phyloP scores from a whole-genome alignment of 2,113 vertebrate species.

The Ancistrus triradiatus region DNA sequence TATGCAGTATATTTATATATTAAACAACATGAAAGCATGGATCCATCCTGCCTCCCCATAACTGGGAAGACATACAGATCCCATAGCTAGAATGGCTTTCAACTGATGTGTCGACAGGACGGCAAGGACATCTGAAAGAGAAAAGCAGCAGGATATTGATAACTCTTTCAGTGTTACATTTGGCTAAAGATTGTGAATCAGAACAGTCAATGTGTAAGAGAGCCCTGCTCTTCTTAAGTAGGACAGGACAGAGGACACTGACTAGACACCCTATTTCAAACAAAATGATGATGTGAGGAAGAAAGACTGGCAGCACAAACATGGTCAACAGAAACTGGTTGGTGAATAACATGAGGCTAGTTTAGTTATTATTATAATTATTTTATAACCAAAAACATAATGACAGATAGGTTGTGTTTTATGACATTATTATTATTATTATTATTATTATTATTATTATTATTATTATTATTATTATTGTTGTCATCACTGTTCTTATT shows the following conservation, averaged over 20 bases:
- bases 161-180: conserved; percentile 18
- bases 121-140: conserved; percentile 14
- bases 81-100: background rate
- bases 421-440: no score
- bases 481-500: no score
- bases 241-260: background rate
- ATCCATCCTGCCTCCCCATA: no score
- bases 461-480: no score
- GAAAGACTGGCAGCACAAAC: background rate
- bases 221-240: background rate
- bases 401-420: no score
- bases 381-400: no score
- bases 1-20: no score
- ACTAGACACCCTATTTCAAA: background rate
- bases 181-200: conserved; percentile 16
- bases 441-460: no score
- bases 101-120: background rate
- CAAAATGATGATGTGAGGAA: background rate
- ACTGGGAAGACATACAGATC: no score
- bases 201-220: conserved; percentile 24
- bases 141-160: conserved; percentile 14
- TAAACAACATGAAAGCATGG: no score
- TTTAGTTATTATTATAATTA: no score
- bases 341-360: background rate
- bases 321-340: background rate